phyloP scores from a whole-genome alignment of 2,113 vertebrate species.

The Etheostoma spectabile region DNA sequence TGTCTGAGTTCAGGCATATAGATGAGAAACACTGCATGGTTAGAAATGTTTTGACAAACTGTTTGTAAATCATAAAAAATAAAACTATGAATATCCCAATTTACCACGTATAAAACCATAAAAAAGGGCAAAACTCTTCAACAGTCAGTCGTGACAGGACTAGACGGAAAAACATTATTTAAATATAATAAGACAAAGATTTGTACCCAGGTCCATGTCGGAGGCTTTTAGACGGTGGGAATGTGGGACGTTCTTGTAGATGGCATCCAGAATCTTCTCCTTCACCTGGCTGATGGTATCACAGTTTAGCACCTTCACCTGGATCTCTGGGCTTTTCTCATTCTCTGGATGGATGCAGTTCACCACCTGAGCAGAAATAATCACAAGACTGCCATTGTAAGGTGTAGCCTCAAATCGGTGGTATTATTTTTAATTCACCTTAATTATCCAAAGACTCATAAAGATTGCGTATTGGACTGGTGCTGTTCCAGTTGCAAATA shows the following conservation, averaged over 20 bases:
- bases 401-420: no score
- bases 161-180: neutral
- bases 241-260: slow-evolving; percentile 98
- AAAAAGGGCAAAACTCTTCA: neutral
- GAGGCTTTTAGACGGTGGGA: slow-evolving; percentile 96
- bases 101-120: neutral
- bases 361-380: slow-evolving; percentile 86
- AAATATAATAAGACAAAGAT: neutral
- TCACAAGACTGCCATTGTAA: neutral
- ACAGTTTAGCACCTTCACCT: slow-evolving; percentile 96
- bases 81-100: slow-evolving; percentile 13
- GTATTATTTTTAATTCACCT: no score
- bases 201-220: slow-evolving; percentile 96
- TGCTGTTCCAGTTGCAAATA: no score
- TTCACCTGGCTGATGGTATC: slow-evolving; percentile 98
- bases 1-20: slow-evolving; percentile 30
- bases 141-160: neutral
- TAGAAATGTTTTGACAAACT: slow-evolving; percentile 31
- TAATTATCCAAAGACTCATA: no score
- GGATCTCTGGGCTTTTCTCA: slow-evolving; percentile 94
- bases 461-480: no score
- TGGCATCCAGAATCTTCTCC: slow-evolving; percentile 98
- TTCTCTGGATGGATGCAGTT: slow-evolving; percentile 97
- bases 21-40: slow-evolving; percentile 1
- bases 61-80: neutral